Base-by-base conservation (phyloP, 2,888 invertebrate genomes). In the Drosophila sordidula region DNA sequence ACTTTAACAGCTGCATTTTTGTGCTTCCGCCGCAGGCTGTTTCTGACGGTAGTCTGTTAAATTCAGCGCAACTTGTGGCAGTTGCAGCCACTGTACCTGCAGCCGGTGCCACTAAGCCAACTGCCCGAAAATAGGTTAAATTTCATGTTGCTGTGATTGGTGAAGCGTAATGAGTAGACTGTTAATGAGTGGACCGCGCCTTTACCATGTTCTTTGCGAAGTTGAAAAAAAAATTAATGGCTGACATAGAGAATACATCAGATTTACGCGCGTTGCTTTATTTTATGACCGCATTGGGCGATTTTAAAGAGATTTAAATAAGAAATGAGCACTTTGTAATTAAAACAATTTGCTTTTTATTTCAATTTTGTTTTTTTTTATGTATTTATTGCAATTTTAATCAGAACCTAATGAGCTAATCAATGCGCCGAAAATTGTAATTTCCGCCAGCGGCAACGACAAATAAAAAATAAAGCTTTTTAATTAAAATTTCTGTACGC, bases 381-480 rank as follows among this genome's bases (percentile, higher is more conserved):
- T 47, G 12, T 65, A 78, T 75, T 71, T 76, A 55, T 64, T 77
- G 49, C 45, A 79, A 69, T 84, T 85, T 84, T 79, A 87, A 85
- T 85, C 80, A 85, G 58, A 44, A 50, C 14, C 73, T 73, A 85
- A 79, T 78, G 80, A 79, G 80, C 83, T 83, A 83, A 83, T 79
- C 80, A 82, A 82, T 83, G 63, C 62, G 64, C 47, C 70, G 63
- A 78, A 75, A 83, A 72, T 50, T 66, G 54, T 76, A 78, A 83
- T 83, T 78, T 83, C 85, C 82, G 67, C 12, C 29, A 42, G 29
- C 44, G 22, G 22, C 9, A 25, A n/a, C 12, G 36, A 49, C 34
- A 57, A 41, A 5, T 47, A 51, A 66, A 62, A 61, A 41, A 6
- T 50, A 51, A 61, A 62, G 65, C 46, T 77, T 77, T 87, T 85